phyloP scores from a whole-genome alignment of 2,113 vertebrate species.

The Elgaria multicarinata region DNA sequence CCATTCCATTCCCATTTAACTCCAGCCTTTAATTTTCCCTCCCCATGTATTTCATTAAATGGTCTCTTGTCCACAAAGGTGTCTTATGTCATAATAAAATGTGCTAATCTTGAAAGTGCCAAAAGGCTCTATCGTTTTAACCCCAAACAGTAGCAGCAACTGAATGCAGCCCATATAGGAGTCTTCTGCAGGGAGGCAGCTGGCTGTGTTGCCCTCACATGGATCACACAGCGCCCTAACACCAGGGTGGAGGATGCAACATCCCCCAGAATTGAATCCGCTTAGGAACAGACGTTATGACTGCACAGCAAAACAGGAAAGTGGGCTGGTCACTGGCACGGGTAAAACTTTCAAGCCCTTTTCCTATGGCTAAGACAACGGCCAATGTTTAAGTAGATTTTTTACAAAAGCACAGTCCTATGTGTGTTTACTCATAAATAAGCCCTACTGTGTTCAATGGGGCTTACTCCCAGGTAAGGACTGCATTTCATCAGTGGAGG shows the following conservation, averaged over 20 bases:
- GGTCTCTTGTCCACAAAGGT: too few species aligned
- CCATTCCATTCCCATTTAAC: too few species aligned
- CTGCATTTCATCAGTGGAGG: too few species aligned
- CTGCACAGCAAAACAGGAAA: not conserved
- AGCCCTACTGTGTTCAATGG: not conserved
- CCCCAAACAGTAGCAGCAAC: not conserved
- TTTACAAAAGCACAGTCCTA: not conserved
- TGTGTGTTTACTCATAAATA: not conserved
- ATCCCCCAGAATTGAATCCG: not conserved
- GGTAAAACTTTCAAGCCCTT: not conserved
- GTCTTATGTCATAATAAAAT: too few species aligned
- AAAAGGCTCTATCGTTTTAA: too few species aligned
- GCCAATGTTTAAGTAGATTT: not conserved
- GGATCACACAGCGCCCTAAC: not conserved
- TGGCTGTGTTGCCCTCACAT: not conserved
- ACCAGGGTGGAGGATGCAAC: not conserved
- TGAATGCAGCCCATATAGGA: not conserved
- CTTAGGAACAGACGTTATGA: not conserved
- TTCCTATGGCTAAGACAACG: not conserved
- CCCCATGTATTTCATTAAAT: too few species aligned
- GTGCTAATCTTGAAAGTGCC: too few species aligned
- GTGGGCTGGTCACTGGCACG: not conserved
- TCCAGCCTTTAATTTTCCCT: too few species aligned
- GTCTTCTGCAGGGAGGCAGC: not conserved
- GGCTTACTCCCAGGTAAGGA: too few species aligned